Base-by-base conservation (phyloP, 2,797 vertebrate species). In the Synaphobranchus kaupii region DNA sequence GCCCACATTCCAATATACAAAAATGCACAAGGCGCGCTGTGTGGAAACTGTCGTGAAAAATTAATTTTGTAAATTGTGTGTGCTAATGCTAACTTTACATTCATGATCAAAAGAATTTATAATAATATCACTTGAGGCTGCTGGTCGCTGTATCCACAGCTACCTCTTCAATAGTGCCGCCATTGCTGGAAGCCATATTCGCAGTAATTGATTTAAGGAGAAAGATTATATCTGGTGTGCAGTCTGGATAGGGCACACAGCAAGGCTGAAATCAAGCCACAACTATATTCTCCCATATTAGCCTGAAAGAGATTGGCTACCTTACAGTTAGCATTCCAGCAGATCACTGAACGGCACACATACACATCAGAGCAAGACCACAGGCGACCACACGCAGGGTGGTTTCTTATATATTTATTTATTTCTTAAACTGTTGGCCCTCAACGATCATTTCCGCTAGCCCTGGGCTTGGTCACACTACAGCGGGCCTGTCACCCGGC, bases 381-480 rank as follows among this genome's bases (percentile, higher is more conserved):
- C 54, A 87, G 88, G 89, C 87, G 87, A 87, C 88, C 17, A 89
- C 94, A 92, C 89, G 83, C 8, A 8, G 0, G 0, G 52, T 81
- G 81, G 90, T 88, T 87, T 87, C 85, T 88, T 87, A 39, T 39
- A 39, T 39, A 39, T 39, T 0, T 39, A 39, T 39, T 88, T 88
- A 89, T 87, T 84, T 80, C 87, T 90, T 84, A 39, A 76, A 20
- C 31, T 76, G 86, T 88, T 84, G 80, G 86, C 85, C 87, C 47
- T 68, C 63, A 31, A 85, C 88, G 88, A 92, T 92, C 12, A 91
- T 90, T 91, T 92, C 85, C 87, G 87, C 83, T 17, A 78, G 88
- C 88, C 12, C 63, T 73, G 85, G 87, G 90, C 91, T 91, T 90
- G 90, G 88, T 92, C 92, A 92, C 0, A 7, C 56, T 0, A 47